phyloP scores from a whole-genome alignment of 2,888 invertebrate genomes.

The Brenthis daphne region DNA sequence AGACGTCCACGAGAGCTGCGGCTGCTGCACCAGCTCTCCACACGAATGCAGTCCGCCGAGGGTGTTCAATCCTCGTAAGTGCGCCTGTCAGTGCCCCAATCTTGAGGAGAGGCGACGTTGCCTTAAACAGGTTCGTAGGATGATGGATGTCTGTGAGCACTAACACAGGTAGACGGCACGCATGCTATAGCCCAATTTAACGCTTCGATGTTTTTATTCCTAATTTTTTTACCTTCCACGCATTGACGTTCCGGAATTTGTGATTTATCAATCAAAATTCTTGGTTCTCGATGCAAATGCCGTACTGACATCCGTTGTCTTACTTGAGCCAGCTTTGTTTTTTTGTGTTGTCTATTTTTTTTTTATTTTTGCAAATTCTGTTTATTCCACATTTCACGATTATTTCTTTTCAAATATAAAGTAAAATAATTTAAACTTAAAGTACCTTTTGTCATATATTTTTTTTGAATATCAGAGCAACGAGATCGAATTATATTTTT shows the following conservation, averaged over 20 bases:
- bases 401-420: not conserved
- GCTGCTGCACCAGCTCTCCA: constrained; percentile 60
- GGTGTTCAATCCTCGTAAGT: constrained; percentile 77
- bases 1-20: constrained; percentile 69
- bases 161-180: constrained; percentile 59
- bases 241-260: constrained; percentile 23
- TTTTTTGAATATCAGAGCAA: not conserved
- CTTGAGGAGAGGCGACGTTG: constrained; percentile 66
- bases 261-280: not conserved
- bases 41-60: constrained; percentile 59
- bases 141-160: constrained; percentile 73
- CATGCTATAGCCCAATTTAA: constrained; percentile 49
- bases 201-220: constrained; percentile 39
- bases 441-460: not conserved
- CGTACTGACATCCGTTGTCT: constrained; percentile 74
- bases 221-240: constrained; percentile 24
- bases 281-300: constrained; percentile 26
- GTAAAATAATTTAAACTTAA: too few species aligned
- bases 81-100: constrained; percentile 76
- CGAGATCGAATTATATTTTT: constrained; percentile 48
- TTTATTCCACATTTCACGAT: not conserved
- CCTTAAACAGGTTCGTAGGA: constrained; percentile 75
- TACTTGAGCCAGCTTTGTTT: constrained; percentile 49
- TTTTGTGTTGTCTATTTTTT: constrained; percentile 28
- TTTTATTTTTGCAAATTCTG: not conserved